Conservation (phyloP, 1,140 invertebrate species). For the Saccostrea echinata region DNA sequence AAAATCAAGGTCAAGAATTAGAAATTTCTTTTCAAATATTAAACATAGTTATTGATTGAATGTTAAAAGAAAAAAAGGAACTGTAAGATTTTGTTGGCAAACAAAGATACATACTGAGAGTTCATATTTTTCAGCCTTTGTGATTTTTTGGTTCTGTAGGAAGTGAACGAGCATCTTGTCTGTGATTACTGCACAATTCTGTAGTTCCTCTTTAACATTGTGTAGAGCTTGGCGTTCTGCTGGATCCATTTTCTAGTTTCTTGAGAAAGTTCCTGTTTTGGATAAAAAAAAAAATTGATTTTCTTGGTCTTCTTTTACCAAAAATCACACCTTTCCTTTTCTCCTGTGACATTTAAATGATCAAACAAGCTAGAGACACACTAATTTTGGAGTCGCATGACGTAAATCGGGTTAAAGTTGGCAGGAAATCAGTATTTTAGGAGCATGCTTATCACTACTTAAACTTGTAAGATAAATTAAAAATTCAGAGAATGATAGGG, state of each 20-base stretch:
- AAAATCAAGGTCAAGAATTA: neutral
- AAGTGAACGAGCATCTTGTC: slow-evolving; percentile 14
- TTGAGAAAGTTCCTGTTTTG: neutral
- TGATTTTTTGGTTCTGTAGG: slow-evolving; percentile 40
- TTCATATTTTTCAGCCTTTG: slow-evolving; percentile 44
- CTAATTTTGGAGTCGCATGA: neutral
- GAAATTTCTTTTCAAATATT: neutral
- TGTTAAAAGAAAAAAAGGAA: neutral
- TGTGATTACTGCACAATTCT: neutral
- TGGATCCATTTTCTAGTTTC: neutral
- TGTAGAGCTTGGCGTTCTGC: slow-evolving; percentile 37
- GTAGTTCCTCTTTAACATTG: neutral
- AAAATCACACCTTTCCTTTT: neutral
- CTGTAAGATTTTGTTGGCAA: neutral
- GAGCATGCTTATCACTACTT: slow-evolving; percentile 5
- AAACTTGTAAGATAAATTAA: neutral
- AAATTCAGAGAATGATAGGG: too few relatives aligned
- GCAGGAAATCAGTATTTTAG: slow-evolving; percentile 1
- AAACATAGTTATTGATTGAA: neutral
- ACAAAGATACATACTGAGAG: slow-evolving; percentile 23
- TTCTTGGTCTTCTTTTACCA: neutral
- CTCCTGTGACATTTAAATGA: slow-evolving; percentile 24
- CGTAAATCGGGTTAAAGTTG: neutral
- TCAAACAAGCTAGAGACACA: neutral
- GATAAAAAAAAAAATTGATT: neutral